These are phyloP conservation scores for Cephalopterus ornatus DNA, from an alignment of 2,113 vertebrate genomes.

Conservation along the genomic window DNA sequence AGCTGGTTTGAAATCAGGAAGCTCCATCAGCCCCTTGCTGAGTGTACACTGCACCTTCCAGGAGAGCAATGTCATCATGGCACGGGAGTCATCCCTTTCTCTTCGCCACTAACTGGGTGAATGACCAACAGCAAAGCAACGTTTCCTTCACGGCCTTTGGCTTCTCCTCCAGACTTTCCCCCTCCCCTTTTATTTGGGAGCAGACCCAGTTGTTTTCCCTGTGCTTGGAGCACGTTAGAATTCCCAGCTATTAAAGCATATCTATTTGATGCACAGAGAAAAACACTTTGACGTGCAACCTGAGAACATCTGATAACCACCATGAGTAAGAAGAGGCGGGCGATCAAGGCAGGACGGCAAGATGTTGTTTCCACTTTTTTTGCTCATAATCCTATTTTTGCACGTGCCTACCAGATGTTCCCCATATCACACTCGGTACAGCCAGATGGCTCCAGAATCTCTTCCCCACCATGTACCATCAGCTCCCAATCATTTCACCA, in stretches of 20 bases:
- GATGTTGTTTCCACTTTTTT: neutral
- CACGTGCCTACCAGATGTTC: slow-evolving; percentile 23
- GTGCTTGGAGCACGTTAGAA: neutral
- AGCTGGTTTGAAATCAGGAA: neutral
- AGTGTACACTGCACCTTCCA: accelerated
- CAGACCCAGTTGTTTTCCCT: neutral
- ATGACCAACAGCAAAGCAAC: neutral
- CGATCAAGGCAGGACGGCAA: neutral
- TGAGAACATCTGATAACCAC: neutral
- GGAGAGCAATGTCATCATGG: neutral
- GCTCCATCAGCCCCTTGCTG: neutral
- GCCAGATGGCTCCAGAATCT: slow-evolving; percentile 31
- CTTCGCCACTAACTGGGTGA: neutral
- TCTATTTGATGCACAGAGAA: neutral
- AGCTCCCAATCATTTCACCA: neutral
- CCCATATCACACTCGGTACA: neutral
- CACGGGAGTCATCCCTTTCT: neutral
- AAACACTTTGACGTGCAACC: neutral
- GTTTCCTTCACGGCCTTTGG: accelerated
- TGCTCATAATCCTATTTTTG: neutral
- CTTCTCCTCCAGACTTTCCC: neutral
- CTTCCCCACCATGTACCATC: neutral
- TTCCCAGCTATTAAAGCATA: neutral
- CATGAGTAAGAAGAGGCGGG: neutral
- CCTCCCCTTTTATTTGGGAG: neutral